Evolutionary conservation across 2,888 invertebrate species (phyloP), one percentile per base, ranked within the genome.

Genomic region (Heteromurus nitidus): DNA sequence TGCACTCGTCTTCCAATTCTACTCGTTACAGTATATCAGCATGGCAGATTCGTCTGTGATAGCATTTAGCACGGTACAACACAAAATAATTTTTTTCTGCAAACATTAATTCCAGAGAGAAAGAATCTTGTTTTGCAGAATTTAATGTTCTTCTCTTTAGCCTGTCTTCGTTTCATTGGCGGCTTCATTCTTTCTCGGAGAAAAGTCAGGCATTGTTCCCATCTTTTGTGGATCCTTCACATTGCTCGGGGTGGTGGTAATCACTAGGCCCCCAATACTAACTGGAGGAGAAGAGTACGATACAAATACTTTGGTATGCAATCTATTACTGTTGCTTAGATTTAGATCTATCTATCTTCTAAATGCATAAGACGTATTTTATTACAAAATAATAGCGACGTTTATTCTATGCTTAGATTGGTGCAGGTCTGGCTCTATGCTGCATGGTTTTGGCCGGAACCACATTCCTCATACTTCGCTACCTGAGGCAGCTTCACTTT

Each of bases 401-500:
- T 5, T 36, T 36, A 22, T n/a, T 55, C 30, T 69, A 16, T 69
- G 42, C 62, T 2, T 65, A 86, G 86, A 85, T 86, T 82, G 86
- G 86, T 31, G 73, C 83, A 1, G 80, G 83, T 5, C 55, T 85
- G 44, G 83, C 85, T 0, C 53, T 85, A 2, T 84, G 82, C n/a
- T 84, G 83, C 62, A 87, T 86, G 82, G 50, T 85, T 18, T 68
- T 82, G 0, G 82, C 85, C 0, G 82, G 83, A 13, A 11, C 79
- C 5, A 80, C 84, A 0, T 96, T 96, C 89, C 94, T 96, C 68
- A 89, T 96, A 70, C 90, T 96, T 64, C 91, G 96, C 84, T 94
- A 95, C 26, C 91, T 96, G 18, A 96, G 96, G 90, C 94, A 94
- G 5, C 91, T 96, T 77, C 96, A 96, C 90, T 96, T 95, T 88